A percentile compares a stretch with the other conserved stretches of the same genome.
These are phyloP conservation scores for Rachycentron canadum DNA, from an alignment of 2,797 vertebrate species.

Conservation along the genomic window DNA sequence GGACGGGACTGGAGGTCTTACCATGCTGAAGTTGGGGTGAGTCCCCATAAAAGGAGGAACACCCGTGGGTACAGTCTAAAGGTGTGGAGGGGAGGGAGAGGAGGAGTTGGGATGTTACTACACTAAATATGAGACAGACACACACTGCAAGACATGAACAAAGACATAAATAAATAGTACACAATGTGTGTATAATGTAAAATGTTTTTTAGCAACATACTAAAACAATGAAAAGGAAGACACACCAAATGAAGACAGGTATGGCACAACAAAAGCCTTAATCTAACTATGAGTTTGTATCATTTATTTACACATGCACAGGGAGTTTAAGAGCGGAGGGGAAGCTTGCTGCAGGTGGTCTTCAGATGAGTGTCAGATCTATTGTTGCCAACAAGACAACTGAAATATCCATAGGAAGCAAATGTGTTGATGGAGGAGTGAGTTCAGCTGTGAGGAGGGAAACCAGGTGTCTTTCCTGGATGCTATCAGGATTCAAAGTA, in stretches of 20 bases:
- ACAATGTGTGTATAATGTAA: background rate
- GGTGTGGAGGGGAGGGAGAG: constrained; percentile 73
- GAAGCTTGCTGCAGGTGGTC: constrained; percentile 41
- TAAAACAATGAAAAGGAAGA: constrained; percentile 28
- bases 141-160: constrained; percentile 56
- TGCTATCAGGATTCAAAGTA: constrained; percentile 26
- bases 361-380: constrained; percentile 17
- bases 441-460: constrained; percentile 11
- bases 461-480: constrained; percentile 10
- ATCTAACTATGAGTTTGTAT: constrained; percentile 3
- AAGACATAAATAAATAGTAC: background rate
- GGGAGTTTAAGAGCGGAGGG: constrained; percentile 22
- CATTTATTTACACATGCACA: constrained; percentile 51
- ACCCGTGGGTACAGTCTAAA: constrained; percentile 83
- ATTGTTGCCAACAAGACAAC: constrained; percentile 27
- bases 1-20: constrained; percentile 86
- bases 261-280: constrained; percentile 35
- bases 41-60: constrained; percentile 87
- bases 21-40: constrained; percentile 92
- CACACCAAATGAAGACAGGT: constrained; percentile 38
- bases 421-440: constrained; percentile 27
- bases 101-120: constrained; percentile 81
- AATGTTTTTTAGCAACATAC: constrained; percentile 10
- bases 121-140: constrained; percentile 71
- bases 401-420: constrained; percentile 28